phyloP scores from a whole-genome alignment of 1,140 invertebrate genomes.

The Varroa destructor region DNA sequence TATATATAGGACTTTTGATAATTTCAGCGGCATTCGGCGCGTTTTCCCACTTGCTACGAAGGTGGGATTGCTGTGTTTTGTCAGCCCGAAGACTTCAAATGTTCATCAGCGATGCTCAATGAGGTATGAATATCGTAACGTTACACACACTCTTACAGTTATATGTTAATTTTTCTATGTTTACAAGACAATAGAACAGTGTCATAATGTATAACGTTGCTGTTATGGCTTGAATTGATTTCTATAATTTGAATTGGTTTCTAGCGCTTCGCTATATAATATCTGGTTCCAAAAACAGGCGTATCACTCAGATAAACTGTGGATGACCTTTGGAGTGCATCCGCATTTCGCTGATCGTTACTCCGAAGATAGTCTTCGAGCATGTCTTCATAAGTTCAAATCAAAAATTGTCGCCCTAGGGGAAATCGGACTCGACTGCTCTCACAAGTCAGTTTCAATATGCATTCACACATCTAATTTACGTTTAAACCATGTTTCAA shows the following conservation, averaged over 20 bases:
- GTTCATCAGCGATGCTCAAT: conserved; percentile 1
- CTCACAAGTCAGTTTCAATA: background rate
- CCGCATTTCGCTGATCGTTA: conserved; percentile 20
- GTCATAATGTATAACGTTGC: too few relatives aligned
- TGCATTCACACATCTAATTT: background rate
- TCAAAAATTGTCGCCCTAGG: conserved; percentile 11
- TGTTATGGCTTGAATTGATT: too few relatives aligned
- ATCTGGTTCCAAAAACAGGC: background rate
- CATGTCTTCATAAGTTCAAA: conserved; percentile 23
- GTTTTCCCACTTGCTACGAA: conserved; percentile 21
- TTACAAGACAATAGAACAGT: too few relatives aligned
- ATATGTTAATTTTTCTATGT: too few relatives aligned
- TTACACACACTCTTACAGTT: too few relatives aligned
- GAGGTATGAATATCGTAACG: background rate
- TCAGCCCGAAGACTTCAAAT: conserved; percentile 7
- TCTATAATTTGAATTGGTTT: too few relatives aligned
- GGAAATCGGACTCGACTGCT: conserved; percentile 18
- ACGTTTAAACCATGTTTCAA: background rate
- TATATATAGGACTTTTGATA: too few relatives aligned
- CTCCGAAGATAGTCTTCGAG: conserved; percentile 10
- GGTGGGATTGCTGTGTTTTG: background rate
- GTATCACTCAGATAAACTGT: background rate
- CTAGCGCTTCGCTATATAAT: too few relatives aligned
- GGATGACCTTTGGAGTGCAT: conserved; percentile 22
- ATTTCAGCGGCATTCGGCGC: conserved; percentile 8